A percentile compares a stretch with the other conserved stretches of the same genome.
Evolutionary conservation across 2,888 invertebrate genomes (phyloP).

Genomic region (Argyresthia albistria): DNA sequence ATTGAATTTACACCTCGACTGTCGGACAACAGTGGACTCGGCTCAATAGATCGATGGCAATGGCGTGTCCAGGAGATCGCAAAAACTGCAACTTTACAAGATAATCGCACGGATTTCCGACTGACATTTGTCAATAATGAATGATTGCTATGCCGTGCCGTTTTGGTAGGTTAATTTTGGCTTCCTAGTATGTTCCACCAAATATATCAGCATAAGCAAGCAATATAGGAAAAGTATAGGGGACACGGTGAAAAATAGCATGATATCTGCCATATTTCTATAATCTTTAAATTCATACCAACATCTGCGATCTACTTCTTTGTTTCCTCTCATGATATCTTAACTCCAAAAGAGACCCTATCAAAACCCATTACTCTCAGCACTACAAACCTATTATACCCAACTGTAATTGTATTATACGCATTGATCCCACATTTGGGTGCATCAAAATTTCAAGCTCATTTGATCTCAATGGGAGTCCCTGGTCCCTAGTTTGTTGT

Average conservation of each 20-base stretch:
- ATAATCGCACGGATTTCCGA: conserved; percentile 22
- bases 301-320: too few relatives aligned
- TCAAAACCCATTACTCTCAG: not conserved
- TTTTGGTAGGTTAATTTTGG: too few relatives aligned
- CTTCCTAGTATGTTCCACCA: too few relatives aligned
- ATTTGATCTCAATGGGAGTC: conserved; percentile 49
- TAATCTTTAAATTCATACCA: too few relatives aligned
- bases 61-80: conserved; percentile 12
- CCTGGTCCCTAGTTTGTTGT: conserved; percentile 14
- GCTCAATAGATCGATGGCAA: not conserved
- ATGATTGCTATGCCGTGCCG: conserved; percentile 6
- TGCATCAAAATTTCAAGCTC: conserved; percentile 52
- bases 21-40: conserved; percentile 26
- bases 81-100: conserved; percentile 23
- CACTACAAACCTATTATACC: not conserved
- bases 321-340: not conserved
- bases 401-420: conserved; percentile 32
- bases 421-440: conserved; percentile 40
- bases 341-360: not conserved
- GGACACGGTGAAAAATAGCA: too few relatives aligned
- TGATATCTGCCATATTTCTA: too few relatives aligned
- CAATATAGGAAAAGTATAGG: too few relatives aligned
- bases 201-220: too few relatives aligned
- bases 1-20: conserved; percentile 51
- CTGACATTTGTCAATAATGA: conserved; percentile 15